Conservation (phyloP, 1,140 invertebrate species). For the Drosophila miranda region DNA sequence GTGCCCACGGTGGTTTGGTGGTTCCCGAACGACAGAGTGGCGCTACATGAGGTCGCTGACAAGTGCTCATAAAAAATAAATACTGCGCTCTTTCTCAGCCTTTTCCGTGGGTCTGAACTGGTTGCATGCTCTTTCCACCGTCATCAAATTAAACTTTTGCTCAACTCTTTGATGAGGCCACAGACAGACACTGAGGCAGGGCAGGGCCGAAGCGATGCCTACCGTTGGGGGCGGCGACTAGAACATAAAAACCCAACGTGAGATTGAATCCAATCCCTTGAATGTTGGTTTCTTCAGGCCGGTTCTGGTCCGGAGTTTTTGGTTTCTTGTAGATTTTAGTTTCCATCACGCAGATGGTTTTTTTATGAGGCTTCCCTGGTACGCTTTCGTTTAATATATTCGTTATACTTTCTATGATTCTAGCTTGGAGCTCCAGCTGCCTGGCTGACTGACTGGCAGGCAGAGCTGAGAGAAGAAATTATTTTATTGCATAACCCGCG, state of each 20-base stretch:
- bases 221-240: constrained; percentile 28
- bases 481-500: constrained; percentile 77
- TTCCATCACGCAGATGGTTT: constrained; percentile 23
- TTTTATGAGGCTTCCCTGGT: not conserved
- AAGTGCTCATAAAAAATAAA: constrained; percentile 72
- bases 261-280: constrained; percentile 45
- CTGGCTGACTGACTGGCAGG: too few relatives aligned
- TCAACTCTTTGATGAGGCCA: constrained; percentile 48
- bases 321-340: constrained; percentile 15
- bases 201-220: constrained; percentile 6
- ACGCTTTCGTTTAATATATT: constrained; percentile 57
- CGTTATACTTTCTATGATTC: constrained; percentile 40
- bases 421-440: constrained; percentile 21
- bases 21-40: constrained; percentile 42
- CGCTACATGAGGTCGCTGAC: constrained; percentile 59
- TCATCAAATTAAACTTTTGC: constrained; percentile 35
- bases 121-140: constrained; percentile 13
- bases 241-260: constrained; percentile 55
- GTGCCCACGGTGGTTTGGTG: constrained; percentile 31
- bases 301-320: constrained; percentile 8
- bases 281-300: constrained; percentile 32
- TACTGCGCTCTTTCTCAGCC: constrained; percentile 48
- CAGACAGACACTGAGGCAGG: constrained; percentile 14
- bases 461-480: constrained; percentile 43
- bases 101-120: constrained; percentile 12